Evolutionary conservation across 1,140 invertebrate species (phyloP), one percentile per base, ranked within the genome.

Genomic region (Drosophila varians): DNA sequence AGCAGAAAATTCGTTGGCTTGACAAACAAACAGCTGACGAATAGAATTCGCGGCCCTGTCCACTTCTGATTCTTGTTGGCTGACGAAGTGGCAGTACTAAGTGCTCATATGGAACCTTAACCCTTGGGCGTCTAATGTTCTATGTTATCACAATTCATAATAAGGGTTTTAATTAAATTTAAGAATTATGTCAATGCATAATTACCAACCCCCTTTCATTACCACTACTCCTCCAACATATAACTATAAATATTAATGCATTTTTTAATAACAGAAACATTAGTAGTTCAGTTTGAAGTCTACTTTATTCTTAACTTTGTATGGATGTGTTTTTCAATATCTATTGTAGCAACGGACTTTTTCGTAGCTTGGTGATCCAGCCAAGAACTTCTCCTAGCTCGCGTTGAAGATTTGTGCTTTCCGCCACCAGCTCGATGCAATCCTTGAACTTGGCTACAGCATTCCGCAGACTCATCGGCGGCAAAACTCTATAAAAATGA

Each of bases 401-500:
- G 3, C 90, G 68, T 77, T 94, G 93, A 58, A 94, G 82, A 89
- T 95, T 95, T n/a, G 93, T 93, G 73, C 93, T 91, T 74, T 94
- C 92, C 0, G 93, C 86, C 19, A 92, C 82, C 53, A 93, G 90
- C 34, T 93, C 92, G 28, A 95, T 55, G 2, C 93, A 92, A 60
- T 93, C 92, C 68, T 93, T 92, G 75, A 94, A 96, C 69, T 92
- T 91, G 57, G 92, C 92, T 66, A 94, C 94, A 0, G 94, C 93
- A 28, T 90, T 92, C 69, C 92, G 92, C 53, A 95, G 90, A 82
- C 93, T 93, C 77, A 94, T 93, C 0, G 95, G 94, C 0, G 94
- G 93, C 19, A 96, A 80, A 53, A 94, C 92, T 3, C 94, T 94
- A 87, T 1, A 34, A 34, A 12, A 57, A 3, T 14, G 12, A 14